phyloP scores from a whole-genome alignment of 2,113 vertebrate genomes.

The Oreochromis tanganicae region DNA sequence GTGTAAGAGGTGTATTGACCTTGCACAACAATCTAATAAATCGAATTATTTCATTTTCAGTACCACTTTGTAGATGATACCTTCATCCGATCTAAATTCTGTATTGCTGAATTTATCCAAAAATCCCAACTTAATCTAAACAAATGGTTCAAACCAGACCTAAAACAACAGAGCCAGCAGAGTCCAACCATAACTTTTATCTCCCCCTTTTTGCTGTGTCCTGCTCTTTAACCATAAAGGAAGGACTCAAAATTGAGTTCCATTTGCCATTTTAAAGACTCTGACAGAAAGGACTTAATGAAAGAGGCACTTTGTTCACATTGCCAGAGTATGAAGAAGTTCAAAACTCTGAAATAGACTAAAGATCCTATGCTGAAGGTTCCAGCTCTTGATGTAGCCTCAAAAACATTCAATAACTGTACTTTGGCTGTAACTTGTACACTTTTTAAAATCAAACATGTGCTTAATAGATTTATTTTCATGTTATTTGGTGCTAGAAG shows the following conservation, averaged over 20 bases:
- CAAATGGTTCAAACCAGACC: not conserved
- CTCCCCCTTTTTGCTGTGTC: not conserved
- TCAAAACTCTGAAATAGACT: not conserved
- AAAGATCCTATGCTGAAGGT: not conserved
- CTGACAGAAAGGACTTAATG: not conserved
- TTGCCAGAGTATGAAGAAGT: not conserved
- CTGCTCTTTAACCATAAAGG: not conserved
- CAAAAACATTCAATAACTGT: not conserved
- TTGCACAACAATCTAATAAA: not conserved
- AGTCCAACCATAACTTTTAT: not conserved
- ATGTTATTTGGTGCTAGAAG: slow-evolving; percentile 29
- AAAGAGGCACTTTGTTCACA: slow-evolving; percentile 4
- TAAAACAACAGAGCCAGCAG: not conserved
- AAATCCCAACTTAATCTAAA: not conserved
- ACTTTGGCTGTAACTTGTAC: not conserved
- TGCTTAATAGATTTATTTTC: not conserved
- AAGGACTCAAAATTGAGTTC: not conserved
- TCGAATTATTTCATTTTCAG: not conserved
- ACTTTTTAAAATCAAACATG: not conserved
- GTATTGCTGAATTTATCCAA: not conserved
- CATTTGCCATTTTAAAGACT: not conserved
- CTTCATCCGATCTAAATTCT: not conserved
- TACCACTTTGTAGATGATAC: not conserved
- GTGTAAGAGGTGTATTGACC: not conserved
- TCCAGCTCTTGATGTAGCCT: not conserved